Evolutionary conservation across 2,888 invertebrate genomes (phyloP), one percentile per base, ranked within the genome.

Genomic region (Chaetogeoica ovagalla): DNA sequence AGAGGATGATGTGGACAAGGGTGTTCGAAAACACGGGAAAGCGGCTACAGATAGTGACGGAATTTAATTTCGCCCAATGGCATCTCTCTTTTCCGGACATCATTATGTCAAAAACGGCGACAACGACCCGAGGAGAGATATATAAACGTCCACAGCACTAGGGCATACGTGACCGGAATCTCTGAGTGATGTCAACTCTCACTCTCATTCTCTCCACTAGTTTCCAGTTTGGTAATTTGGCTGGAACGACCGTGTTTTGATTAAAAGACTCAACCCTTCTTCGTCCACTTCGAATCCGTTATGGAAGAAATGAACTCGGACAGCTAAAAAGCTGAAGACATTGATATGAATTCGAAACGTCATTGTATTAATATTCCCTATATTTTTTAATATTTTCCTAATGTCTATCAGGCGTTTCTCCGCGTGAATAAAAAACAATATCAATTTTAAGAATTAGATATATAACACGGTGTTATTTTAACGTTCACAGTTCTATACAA

Each of bases 61-160:
- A 79, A 79, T 79, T 79, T 79, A 79, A 79, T 79, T 79, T 79
- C 63, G 43, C 21, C 70, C 70, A 63, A 79, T 55, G 77, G 70
- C 70, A 63, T 71, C 63, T 70, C 62, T 71, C 77, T 79, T 79
- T 70, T 79, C 77, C 77, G 70, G 77, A 79, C 70, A 77, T 70
- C 69, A 77, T 77, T 69, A 77, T 69, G 70, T 79, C 77, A 62
- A 70, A 70, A 79, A 79, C 62, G 62, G 55, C 77, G 69, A 79
- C 77, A 71, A 70, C 69, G 69, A 77, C 69, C 77, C 69, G 52
- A 37, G 69, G 52, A 37, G 69, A 70, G 74, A 74, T 74, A 74
- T 74, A 65, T 65, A 55, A 74, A 66, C 70, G 62, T 37, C 60
- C 63, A 39, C 55, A 39, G 70, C 57, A 70, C 77, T 62, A 62